Evolutionary conservation across 2,888 invertebrate genomes (phyloP), one percentile per base, ranked within the genome.

Genomic region (Drosophila kambysellisi): DNA sequence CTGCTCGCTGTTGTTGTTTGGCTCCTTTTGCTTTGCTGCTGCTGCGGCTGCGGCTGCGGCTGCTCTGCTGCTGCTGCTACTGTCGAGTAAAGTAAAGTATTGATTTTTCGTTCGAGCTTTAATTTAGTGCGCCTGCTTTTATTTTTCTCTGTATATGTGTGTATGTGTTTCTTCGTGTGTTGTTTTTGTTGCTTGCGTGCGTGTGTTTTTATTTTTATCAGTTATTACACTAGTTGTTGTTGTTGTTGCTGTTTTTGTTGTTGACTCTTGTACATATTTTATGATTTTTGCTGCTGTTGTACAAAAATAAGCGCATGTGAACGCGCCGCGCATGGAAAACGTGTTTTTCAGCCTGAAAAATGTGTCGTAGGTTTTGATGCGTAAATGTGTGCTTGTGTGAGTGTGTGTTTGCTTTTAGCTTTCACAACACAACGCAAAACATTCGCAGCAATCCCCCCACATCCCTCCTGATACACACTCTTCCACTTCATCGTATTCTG

Each of bases 21-120:
- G 43, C 70, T 59, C 65, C 62, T 70, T 80, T 73, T 67, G 32
- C 6, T 30, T n/a, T 35, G 54, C 62, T 54, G 62, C 46, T 60
- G 52, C 37, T 6, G 37, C 32, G 0, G 37, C 37, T 37, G 37
- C 37, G 6, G 37, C 37, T 2, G 35, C 35, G 15, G 52, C 52
- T 8, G 51, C 52, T 33, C 66, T 66, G 80, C 51, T 51, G 35
- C 54, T 37, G 63, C 61, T 65, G 64, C 64, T 70, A 53, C 67
- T 67, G 81, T 69, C 54, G 69, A 57, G 43, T 61, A 71, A 76
- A 76, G 76, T 80, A 71, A 86, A 83, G 85, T 89, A 86, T 86
- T 86, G 85, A 89, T 86, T 86, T 86, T 86, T 89, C 69, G 79
- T 79, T 79, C 32, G 74, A 83, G 89, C 85, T 85, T 85, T 88